Evolutionary conservation across 1,140 invertebrate species (phyloP), one percentile per base, ranked within the genome.

Genomic region (Aleiodes sp.): DNA sequence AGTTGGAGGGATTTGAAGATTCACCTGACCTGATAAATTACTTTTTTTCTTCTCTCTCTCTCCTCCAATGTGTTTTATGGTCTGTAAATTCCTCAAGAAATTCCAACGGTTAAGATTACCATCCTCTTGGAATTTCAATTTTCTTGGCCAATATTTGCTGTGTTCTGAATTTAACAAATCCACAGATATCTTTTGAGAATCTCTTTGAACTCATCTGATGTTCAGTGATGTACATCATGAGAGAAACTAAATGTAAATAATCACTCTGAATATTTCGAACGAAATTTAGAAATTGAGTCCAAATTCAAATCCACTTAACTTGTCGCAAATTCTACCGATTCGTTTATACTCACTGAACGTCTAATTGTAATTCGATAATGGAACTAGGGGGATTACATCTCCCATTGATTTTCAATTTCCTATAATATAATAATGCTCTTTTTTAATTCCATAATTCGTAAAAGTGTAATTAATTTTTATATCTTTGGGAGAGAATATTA

Each of bases 81-180:
- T 31, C 56, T 59, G 28, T 59, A 59, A 59, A 59, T 29, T 59
- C 56, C 28, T 31, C 1, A n/a, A n/a, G 28, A 59, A 59, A 59
- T 14, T 59, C 14, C 26, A n/a, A 29, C 56, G n/a, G 21, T 26
- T n/a, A 26, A 59, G 28, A 59, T 59, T 59, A 59, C 28, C 24
- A 59, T 59, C 26, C n/a, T 14, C 24, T n/a, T 56, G 56, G 56
- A 59, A 59, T 59, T 59, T 59, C 56, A 59, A 59, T 59, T 59
- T 2, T 59, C 10, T 26, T 59, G 24, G 28, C n/a, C n/a, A n/a
- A 59, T 29, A 10, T 59, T 16, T 31, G 16, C 24, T n/a, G 29
- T 12, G 28, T 28, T 2, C 26, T 1, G 28, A 59, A 29, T 16
- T 59, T 59, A 59, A 29, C 28, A 59, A 59, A 59, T 52, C 46